Evolutionary conservation across 2,888 invertebrate genomes (phyloP), one percentile per base, ranked within the genome.

Genomic region (Plagodis pulveraria): DNA sequence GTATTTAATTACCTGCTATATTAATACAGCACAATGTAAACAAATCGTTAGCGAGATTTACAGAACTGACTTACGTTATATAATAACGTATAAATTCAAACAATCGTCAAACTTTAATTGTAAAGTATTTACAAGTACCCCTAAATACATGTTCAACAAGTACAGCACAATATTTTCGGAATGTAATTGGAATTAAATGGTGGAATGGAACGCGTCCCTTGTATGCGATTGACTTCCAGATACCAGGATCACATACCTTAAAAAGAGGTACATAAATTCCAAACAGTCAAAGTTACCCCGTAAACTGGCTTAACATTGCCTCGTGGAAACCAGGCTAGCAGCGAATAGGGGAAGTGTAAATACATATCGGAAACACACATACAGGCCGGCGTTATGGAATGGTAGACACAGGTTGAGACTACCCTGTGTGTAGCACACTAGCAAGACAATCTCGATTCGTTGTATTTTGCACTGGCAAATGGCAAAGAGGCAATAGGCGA

Each of bases 151-250:
- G 22, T 22, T 22, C 22, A 22, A 22, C 4, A 22, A 22, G 1
- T 22, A 22, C 4, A 2, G 22, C 4, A 22, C 22, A 22, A 22
- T 22, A 22, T 22, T 22, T 22, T 22, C 22, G 22, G 22, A 22
- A 22, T 22, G 22, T 22, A 36, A 36, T 8, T 36, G 36, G 6
- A 36, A 36, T 36, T 4, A 36, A 36, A 9, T 36, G 6, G 9
- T 36, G 36, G 36, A 36, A 36, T 9, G 75, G 80, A 81, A 78
- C 74, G 78, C 83, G 81, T 85, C 83, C 83, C 83, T 85, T 72
- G 83, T 84, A 86, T 86, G 87, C 77, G 69, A 74, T 67, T 77
- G 76, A 82, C 81, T 81, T 83, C 76, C 66, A 71, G 60, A 50
- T 76, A 90, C 88, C 70, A 87, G 87, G 88, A 57, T 51, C 69